Percentiles rank a stretch among this genome's conserved stretches.
Conservation (phyloP, 2,113 vertebrate genomes). For the Ornithorhynchus anatinus region DNA sequence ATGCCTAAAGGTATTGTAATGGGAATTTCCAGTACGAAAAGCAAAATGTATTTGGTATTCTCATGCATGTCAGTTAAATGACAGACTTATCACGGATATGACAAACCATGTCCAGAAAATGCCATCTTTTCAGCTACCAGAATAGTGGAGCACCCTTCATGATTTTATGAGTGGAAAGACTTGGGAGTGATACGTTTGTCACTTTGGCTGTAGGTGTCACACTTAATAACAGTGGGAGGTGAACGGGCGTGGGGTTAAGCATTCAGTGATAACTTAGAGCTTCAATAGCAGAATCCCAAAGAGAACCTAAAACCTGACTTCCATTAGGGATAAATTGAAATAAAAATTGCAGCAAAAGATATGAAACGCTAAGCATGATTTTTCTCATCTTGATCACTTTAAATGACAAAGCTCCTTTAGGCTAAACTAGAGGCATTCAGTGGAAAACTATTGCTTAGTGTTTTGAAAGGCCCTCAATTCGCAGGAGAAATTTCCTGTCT, state of each 20-base stretch:
- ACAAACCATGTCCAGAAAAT: neutral
- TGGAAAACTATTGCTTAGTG: neutral
- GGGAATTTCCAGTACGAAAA: neutral
- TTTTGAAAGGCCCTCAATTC: neutral
- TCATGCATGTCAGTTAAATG: conserved; percentile 5
- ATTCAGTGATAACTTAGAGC: neutral
- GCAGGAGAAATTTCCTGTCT: neutral
- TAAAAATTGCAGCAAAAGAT: too few species aligned
- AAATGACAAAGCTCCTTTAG: neutral
- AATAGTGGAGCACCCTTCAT: neutral
- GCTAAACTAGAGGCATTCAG: neutral
- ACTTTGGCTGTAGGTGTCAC: neutral
- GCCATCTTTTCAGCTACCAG: neutral
- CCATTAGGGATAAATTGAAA: too few species aligned
- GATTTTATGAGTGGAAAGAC: neutral
- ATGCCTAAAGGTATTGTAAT: neutral
- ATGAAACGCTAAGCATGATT: too few species aligned
- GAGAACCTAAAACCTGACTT: too few species aligned
- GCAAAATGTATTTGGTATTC: conserved; percentile 7
- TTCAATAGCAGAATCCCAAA: too few species aligned
- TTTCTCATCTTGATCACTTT: too few species aligned
- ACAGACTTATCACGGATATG: conserved; percentile 3
- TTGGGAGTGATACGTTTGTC: conserved; percentile 24
- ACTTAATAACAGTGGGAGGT: neutral
- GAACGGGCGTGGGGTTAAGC: neutral